Base-by-base conservation (phyloP, 2,797 vertebrate species). In the Sebastes hubbsi region DNA sequence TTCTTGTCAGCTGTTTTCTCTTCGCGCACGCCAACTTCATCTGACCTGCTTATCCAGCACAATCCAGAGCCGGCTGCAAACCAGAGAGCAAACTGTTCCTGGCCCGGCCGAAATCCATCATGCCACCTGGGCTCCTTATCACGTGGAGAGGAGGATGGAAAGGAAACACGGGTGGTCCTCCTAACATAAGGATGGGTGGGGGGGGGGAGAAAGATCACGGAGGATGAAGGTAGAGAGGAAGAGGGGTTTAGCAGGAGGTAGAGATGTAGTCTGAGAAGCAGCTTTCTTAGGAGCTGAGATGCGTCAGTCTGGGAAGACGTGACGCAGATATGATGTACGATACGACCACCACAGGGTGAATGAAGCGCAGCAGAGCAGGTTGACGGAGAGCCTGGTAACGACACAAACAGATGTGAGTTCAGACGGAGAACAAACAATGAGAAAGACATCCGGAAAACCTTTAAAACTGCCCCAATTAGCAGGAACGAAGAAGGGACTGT, bases 31-130 rank as follows among this genome's bases (percentile, higher is more conserved):
- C 73, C 56, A 22, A 70, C 81, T 79, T 79, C 75, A 25, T 74
- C 81, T 76, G 87, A 91, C 88, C 87, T 86, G 87, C 91, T 93
- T 88, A 93, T 91, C 87, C 89, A 81, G 89, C 84, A 84, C 30
- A 27, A 89, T 88, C 77, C 67, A 13, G 74, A 61, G 83, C 70
- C 25, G 25, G 34, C 68, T 14, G 73, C 29, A 63, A 78, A 36
- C 88, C 85, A 25, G 16, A 54, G 78, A 87, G 78, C 75, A 86
- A 83, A 87, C 85, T 58, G 80, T 80, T 70, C 82, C 83, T 3
- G 66, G 68, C 74, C 52, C 8, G 8, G 65, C 61, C 78, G 83
- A 88, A 88, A 92, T 93, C 84, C 72, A 87, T 91, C 88, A 91
- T 13, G 56, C 80, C 80, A 81, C 89, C 83, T 68, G 81, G 38